Evolutionary conservation across 2,113 vertebrate species (phyloP), one percentile per base, ranked within the genome.

Genomic region (Hydrolagus affinis): DNA sequence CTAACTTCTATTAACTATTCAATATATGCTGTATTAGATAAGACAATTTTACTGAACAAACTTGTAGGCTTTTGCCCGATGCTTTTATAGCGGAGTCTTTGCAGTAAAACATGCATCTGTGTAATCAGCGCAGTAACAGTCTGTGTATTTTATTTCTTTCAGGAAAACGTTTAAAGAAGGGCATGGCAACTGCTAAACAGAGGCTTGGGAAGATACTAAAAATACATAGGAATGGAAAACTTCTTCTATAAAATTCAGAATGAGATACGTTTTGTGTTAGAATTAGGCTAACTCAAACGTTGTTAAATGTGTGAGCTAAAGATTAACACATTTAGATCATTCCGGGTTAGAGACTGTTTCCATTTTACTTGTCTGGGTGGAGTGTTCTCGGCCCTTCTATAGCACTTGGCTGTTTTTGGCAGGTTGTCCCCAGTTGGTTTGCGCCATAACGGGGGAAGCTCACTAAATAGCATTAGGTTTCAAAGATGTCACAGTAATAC

Each of bases 121-220:
- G 30, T 32, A 21, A 32, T 9, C 64, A 11, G 3, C 1, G 11
- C 15, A 66, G 10, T 66, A 83, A 83, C 32, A 3, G 3, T 80
- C 19, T 64, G 19, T 62, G 12, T 62, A 68, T 68, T 66, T 30
- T 30, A 3, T 70, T 17, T 87, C 85, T 89, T 89, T 19, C 92
- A 98, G 98, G 96, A 71, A 99, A 99, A 93, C 95, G 97, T 90
- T 95, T 96, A 93, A 98, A 97, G 95, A 99, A 99, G 95, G 98
- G 98, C 90, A 98, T 99, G 98, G 98, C 98, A 62, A 99, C 98
- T 17, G 97, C 98, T 91, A 99, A 99, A 94, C 98, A 99, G 93
- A 97, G 98, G 96, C 98, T 99, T 85, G 96, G 98, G 91, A 99
- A 98, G 94, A 99, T 99, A 92, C 93, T 99, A 95, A 99, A 99